These are phyloP conservation scores for Chaetodon auriga DNA, from an alignment of 2,113 vertebrate genomes.

Conservation along the genomic window DNA sequence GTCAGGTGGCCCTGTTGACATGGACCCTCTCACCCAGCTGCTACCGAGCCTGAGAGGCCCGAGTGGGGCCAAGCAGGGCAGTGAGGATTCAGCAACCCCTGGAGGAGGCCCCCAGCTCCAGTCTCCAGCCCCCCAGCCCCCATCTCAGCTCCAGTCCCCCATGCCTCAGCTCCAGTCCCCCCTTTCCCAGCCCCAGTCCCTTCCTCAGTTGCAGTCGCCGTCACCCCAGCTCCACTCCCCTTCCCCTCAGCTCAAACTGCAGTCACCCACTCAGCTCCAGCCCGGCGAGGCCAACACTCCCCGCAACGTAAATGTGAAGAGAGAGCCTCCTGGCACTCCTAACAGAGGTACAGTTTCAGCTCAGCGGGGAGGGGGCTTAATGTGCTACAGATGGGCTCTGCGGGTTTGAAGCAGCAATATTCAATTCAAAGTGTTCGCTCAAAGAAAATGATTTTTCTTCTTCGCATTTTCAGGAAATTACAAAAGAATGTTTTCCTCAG, in stretches of 20 bases:
- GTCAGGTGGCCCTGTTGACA: constrained; percentile 83
- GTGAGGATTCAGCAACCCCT: constrained; percentile 55
- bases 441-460: neutral
- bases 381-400: neutral
- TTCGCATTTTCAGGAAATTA: neutral
- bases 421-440: neutral
- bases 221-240: constrained; percentile 73
- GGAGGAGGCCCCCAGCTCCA: constrained; percentile 65
- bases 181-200: constrained; percentile 61
- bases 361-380: neutral
- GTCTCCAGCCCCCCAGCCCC: constrained; percentile 62
- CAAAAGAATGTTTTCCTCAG: too few relatives aligned
- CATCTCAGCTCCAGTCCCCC: constrained; percentile 68
- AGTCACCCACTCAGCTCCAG: constrained; percentile 77
- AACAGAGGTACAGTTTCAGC: constrained; percentile 71
- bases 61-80: constrained; percentile 79
- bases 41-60: constrained; percentile 89
- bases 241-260: constrained; percentile 73
- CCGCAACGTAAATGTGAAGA: constrained; percentile 84
- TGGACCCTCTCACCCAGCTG: constrained; percentile 89
- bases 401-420: neutral
- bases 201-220: constrained; percentile 68
- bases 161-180: constrained; percentile 71
- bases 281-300: constrained; percentile 81
- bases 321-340: constrained; percentile 82